phyloP scores from a whole-genome alignment of 2,113 vertebrate species.

The Budorcas taxicolor region DNA sequence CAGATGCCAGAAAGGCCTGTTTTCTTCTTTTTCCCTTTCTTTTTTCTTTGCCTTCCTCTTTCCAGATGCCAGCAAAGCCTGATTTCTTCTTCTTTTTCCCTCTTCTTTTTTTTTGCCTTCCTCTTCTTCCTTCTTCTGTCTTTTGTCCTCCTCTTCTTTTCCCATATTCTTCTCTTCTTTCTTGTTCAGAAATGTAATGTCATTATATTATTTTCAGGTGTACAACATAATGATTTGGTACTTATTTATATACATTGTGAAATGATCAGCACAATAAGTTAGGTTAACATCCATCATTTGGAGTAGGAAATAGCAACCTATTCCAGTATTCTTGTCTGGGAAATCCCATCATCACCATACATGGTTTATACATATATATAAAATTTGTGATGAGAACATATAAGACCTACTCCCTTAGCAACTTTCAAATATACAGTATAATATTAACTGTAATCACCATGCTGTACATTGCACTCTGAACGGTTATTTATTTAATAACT shows the following conservation, averaged over 20 bases:
- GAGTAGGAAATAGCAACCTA: neutral
- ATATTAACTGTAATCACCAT: neutral
- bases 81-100: neutral
- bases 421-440: neutral
- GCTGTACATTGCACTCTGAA: neutral
- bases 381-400: neutral
- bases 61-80: neutral
- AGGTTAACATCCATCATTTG: neutral
- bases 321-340: neutral
- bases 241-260: neutral
- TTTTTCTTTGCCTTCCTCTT: neutral
- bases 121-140: neutral
- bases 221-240: neutral
- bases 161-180: neutral
- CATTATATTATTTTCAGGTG: neutral
- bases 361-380: neutral
- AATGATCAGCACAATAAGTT: neutral
- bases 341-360: neutral
- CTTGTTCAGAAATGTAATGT: neutral
- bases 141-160: neutral
- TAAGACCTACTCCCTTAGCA: neutral
- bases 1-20: neutral
- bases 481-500: neutral
- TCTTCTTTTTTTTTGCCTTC: rapidly evolving
- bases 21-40: neutral